Percentiles rank a stretch among this genome's conserved stretches.
phyloP scores from a whole-genome alignment of 2,888 invertebrate species.

The Flexamia atlantica region DNA sequence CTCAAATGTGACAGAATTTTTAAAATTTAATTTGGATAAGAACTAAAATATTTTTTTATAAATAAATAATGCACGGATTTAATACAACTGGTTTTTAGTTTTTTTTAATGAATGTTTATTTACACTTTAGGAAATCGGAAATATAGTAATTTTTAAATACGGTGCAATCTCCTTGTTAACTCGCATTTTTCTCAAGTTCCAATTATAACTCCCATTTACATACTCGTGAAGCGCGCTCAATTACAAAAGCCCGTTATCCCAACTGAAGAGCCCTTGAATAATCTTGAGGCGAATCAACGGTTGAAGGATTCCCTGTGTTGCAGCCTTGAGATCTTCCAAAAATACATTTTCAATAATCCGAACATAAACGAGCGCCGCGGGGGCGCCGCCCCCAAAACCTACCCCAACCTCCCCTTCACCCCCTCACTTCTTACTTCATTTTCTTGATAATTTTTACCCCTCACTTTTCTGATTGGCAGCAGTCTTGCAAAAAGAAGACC shows the following conservation, averaged over 20 bases:
- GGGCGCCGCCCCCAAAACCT: background rate
- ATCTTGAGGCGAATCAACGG: constrained; percentile 25
- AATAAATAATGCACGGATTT: too few species aligned
- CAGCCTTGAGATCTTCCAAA: background rate
- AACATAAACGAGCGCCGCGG: background rate
- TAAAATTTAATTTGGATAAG: too few species aligned
- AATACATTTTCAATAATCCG: constrained; percentile 39
- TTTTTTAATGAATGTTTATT: too few species aligned
- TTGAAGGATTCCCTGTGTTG: background rate
- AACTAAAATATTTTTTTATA: too few species aligned
- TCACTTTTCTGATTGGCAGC: constrained; percentile 63
- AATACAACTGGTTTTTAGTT: too few species aligned
- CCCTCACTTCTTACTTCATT: constrained; percentile 57
- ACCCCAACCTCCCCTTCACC: background rate
- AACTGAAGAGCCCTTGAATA: background rate
- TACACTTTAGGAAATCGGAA: too few species aligned
- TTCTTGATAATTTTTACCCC: constrained; percentile 62
- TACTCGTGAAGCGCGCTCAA: background rate
- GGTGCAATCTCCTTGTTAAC: too few species aligned
- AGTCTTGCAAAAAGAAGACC: constrained; percentile 59
- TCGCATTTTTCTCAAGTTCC: background rate
- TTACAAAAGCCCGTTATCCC: background rate
- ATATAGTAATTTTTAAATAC: too few species aligned
- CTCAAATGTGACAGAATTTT: too few species aligned
- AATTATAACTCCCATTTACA: background rate